Evolutionary conservation across 2,888 invertebrate species (phyloP).

Genomic region (Ochlodes sylvanus): DNA sequence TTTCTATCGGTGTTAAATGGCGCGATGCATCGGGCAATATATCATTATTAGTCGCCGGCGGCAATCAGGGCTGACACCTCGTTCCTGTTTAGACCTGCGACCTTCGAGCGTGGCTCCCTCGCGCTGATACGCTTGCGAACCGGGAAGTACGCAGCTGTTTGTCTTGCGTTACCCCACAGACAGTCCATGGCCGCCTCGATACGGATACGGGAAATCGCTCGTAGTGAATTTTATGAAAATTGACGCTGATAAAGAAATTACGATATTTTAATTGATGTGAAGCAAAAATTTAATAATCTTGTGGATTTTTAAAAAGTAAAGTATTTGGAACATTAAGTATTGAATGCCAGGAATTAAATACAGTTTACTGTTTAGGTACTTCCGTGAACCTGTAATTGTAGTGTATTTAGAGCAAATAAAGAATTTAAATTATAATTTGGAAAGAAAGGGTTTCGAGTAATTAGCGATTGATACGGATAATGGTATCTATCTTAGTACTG

Average conservation of each 20-base stretch:
- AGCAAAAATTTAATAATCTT: background rate
- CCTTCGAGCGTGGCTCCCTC: conserved; percentile 70
- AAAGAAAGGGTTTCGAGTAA: too few species aligned
- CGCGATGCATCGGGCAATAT: conserved; percentile 62
- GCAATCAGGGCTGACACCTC: conserved; percentile 67
- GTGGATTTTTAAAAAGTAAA: too few species aligned
- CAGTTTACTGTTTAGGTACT: too few species aligned
- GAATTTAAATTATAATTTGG: too few species aligned
- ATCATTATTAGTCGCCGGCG: conserved; percentile 77
- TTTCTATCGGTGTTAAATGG: conserved; percentile 50
- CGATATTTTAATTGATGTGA: background rate
- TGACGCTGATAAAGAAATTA: conserved; percentile 1
- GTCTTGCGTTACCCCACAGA: conserved; percentile 57
- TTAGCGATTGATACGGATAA: too few species aligned
- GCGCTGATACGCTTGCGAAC: conserved; percentile 54
- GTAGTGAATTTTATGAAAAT: conserved; percentile 16
- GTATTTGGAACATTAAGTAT: too few species aligned
- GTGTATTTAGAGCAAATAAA: too few species aligned
- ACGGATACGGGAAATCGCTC: conserved; percentile 27
- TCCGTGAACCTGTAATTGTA: too few species aligned
- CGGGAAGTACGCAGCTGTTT: conserved; percentile 70
- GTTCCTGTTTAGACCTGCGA: conserved; percentile 70
- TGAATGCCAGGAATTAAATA: too few species aligned
- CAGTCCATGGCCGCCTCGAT: conserved; percentile 43
- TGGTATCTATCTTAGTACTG: too few species aligned